Evolutionary conservation across 1,140 invertebrate species (phyloP).

Genomic region (Andrena cerasifolii): DNA sequence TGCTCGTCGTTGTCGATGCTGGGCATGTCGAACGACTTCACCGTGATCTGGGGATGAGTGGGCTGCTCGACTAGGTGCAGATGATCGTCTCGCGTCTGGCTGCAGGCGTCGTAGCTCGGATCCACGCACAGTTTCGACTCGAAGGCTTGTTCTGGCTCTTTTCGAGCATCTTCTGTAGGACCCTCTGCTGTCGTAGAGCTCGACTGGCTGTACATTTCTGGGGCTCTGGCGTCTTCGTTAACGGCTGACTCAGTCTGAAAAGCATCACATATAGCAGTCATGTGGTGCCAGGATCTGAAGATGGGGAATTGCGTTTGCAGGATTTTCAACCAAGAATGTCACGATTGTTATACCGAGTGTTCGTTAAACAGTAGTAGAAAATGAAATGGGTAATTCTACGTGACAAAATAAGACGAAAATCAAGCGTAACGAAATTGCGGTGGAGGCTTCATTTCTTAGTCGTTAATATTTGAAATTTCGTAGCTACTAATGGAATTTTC

Average conservation of each 20-base stretch:
- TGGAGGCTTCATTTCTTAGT: too few relatives aligned
- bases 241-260: conserved; percentile 35
- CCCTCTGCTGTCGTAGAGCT: background rate
- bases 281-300: background rate
- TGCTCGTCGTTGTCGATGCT: conserved; percentile 77
- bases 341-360: too few relatives aligned
- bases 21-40: conserved; percentile 79
- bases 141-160: background rate
- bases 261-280: background rate
- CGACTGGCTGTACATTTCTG: background rate
- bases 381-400: too few relatives aligned
- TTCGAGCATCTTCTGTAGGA: background rate
- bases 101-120: conserved; percentile 36
- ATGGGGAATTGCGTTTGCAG: too few relatives aligned
- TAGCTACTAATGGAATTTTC: too few relatives aligned
- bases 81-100: conserved; percentile 22
- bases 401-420: too few relatives aligned
- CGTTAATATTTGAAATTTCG: too few relatives aligned
- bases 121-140: background rate
- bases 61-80: background rate
- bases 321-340: too few relatives aligned
- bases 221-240: background rate
- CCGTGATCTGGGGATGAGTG: conserved; percentile 51
- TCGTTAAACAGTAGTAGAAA: too few relatives aligned
- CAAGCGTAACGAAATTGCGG: too few relatives aligned